Conservation (phyloP, 2,888 invertebrate species). For the Ptilodon capucinus region DNA sequence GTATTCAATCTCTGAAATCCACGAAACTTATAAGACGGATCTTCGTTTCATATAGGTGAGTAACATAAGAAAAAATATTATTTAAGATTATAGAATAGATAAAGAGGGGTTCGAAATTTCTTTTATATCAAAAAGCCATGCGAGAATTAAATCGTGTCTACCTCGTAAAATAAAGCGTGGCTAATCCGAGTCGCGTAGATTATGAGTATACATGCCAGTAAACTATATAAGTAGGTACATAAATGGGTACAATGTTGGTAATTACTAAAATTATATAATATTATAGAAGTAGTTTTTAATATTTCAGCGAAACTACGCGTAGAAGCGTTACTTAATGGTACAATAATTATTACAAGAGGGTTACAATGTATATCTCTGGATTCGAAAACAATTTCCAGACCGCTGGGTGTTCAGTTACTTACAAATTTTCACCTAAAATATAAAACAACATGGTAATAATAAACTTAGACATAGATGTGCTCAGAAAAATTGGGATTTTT, state of each 20-base stretch:
- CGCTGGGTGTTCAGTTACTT: constrained; percentile 54
- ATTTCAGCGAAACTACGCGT: constrained; percentile 77
- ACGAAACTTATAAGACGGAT: constrained; percentile 74
- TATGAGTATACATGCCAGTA: constrained; percentile 71
- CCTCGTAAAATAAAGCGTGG: constrained; percentile 61
- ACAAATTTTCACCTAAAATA: constrained; percentile 18
- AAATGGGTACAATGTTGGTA: constrained; percentile 77
- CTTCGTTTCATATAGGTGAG: constrained; percentile 48
- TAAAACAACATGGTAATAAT: constrained; percentile 13
- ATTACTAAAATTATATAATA: constrained; percentile 79
- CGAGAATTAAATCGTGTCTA: constrained; percentile 58
- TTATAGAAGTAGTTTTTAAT: constrained; percentile 66
- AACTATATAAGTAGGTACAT: constrained; percentile 73
- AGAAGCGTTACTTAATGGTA: constrained; percentile 77
- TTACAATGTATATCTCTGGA: constrained; percentile 64
- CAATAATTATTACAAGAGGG: constrained; percentile 70
- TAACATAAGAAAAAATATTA: constrained; percentile 28
- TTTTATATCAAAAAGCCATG: constrained; percentile 70
- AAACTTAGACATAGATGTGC: constrained; percentile 6
- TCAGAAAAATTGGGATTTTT: constrained; percentile 13
- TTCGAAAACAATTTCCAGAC: constrained; percentile 70
- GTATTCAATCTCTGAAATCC: constrained; percentile 69
- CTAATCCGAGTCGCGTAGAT: constrained; percentile 67
- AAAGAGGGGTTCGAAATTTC: constrained; percentile 26
- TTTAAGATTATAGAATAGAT: constrained; percentile 23